Conservation (phyloP, 2,888 invertebrate species). For the Eulithis testata region DNA sequence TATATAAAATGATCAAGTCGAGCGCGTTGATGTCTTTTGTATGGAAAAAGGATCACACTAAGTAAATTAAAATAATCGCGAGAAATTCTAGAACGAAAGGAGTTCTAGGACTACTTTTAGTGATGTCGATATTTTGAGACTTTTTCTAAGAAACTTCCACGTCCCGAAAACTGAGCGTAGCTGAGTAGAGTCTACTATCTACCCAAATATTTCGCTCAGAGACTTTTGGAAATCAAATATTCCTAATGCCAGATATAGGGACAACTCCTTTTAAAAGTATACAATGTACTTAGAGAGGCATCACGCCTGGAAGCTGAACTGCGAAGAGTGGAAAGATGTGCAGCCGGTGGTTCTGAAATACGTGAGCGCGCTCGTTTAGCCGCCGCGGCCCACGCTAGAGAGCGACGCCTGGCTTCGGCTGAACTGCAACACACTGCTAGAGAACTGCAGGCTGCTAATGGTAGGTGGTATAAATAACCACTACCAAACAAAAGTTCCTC, state of each 20-base stretch:
- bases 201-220: too few species aligned
- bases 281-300: slow-evolving; percentile 55
- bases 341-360: slow-evolving; percentile 19
- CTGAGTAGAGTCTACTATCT: too few species aligned
- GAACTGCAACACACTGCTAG: slow-evolving; percentile 64
- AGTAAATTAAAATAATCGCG: background rate
- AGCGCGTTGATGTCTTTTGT: slow-evolving; percentile 21
- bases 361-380: slow-evolving; percentile 60
- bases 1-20: background rate
- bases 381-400: slow-evolving; percentile 74
- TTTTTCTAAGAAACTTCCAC: too few species aligned
- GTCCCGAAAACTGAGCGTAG: too few species aligned
- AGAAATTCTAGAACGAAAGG: background rate
- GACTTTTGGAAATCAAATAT: too few species aligned
- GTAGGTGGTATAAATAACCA: slow-evolving; percentile 43
- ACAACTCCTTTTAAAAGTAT: background rate
- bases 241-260: too few species aligned
- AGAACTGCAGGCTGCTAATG: slow-evolving; percentile 66
- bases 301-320: slow-evolving; percentile 66
- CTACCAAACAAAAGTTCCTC: background rate
- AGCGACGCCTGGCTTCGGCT: slow-evolving; percentile 65
- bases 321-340: slow-evolving; percentile 62
- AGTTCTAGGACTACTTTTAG: too few species aligned
- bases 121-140: too few species aligned
- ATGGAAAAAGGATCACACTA: too few species aligned